Conservation (phyloP, 2,113 vertebrate species). For the Poeciliopsis turrubarensis region DNA sequence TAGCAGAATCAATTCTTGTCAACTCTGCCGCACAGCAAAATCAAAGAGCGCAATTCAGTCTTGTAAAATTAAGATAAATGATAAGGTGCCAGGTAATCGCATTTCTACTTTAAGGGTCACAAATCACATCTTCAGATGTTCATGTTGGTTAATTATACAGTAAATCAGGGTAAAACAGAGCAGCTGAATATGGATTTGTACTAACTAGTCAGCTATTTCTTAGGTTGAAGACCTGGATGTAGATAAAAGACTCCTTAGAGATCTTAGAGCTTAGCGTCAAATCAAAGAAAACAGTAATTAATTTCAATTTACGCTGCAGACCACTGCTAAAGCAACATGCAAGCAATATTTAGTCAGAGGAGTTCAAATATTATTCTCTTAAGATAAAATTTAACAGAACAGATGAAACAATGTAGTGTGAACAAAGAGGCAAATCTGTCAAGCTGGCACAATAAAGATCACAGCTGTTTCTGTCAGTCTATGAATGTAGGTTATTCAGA, state of each 20-base stretch:
- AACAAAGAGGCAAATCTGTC: slow-evolving; percentile 49
- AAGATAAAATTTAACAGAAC: slow-evolving; percentile 42
- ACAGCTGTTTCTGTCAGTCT: slow-evolving; percentile 48
- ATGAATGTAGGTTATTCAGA: slow-evolving; percentile 65
- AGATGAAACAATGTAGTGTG: slow-evolving; percentile 18
- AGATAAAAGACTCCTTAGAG: background rate
- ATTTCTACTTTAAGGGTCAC: slow-evolving; percentile 3
- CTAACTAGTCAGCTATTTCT: no score
- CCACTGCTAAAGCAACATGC: background rate
- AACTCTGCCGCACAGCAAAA: slow-evolving; percentile 13
- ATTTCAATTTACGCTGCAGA: background rate
- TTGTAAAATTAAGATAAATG: slow-evolving; percentile 1
- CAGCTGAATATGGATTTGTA: no score
- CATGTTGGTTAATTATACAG: background rate
- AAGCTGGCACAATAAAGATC: slow-evolving; percentile 51
- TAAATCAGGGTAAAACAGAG: background rate
- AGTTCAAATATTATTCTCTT: slow-evolving; percentile 27
- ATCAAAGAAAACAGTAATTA: background rate
- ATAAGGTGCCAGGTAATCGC: no score
- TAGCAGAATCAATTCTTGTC: slow-evolving; percentile 48
- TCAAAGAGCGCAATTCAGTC: background rate
- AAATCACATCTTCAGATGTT: background rate
- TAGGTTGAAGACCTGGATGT: no score
- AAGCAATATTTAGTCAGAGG: background rate
- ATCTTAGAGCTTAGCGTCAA: background rate